A percentile compares a stretch with the other conserved stretches of the same genome.
phyloP scores from a whole-genome alignment of 1,140 invertebrate species.

The Trissolcus basalis region DNA sequence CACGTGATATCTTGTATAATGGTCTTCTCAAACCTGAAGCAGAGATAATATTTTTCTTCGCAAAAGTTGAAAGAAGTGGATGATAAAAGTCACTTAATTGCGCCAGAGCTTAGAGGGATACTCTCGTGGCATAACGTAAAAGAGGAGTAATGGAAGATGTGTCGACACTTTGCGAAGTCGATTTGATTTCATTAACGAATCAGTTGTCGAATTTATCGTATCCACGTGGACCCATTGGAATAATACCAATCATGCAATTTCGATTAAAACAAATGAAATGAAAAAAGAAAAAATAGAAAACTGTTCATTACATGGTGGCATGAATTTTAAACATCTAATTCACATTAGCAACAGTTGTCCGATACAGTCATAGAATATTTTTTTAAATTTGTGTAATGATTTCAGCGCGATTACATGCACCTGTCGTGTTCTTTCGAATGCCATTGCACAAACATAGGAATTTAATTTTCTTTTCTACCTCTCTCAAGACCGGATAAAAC shows the following conservation, averaged over 20 bases:
- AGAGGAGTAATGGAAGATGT: conserved; percentile 49
- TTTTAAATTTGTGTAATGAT: conserved; percentile 30
- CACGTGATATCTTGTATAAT: conserved; percentile 36
- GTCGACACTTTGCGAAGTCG: conserved; percentile 53
- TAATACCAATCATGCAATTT: conserved; percentile 24
- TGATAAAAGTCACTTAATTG: conserved; percentile 55
- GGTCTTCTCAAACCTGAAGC: conserved; percentile 35
- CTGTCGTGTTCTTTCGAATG: conserved; percentile 9
- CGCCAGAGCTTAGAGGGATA: conserved; percentile 41
- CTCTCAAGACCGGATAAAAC: background rate
- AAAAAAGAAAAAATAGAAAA: no score
- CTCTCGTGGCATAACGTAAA: conserved; percentile 31
- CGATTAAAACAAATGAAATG: background rate
- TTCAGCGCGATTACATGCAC: conserved; percentile 36
- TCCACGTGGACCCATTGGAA: conserved; percentile 5
- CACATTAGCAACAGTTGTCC: conserved; percentile 45
- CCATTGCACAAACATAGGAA: no score
- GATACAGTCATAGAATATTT: conserved; percentile 38
- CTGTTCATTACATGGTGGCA: background rate
- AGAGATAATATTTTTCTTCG: conserved; percentile 53
- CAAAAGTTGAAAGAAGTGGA: conserved; percentile 51
- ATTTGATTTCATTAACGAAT: conserved; percentile 48
- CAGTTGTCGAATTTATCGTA: conserved; percentile 23
- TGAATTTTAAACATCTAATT: conserved; percentile 36
- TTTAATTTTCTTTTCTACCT: no score